Conservation (phyloP, 2,797 vertebrate genomes). For the Erpetoichthys calabaricus region DNA sequence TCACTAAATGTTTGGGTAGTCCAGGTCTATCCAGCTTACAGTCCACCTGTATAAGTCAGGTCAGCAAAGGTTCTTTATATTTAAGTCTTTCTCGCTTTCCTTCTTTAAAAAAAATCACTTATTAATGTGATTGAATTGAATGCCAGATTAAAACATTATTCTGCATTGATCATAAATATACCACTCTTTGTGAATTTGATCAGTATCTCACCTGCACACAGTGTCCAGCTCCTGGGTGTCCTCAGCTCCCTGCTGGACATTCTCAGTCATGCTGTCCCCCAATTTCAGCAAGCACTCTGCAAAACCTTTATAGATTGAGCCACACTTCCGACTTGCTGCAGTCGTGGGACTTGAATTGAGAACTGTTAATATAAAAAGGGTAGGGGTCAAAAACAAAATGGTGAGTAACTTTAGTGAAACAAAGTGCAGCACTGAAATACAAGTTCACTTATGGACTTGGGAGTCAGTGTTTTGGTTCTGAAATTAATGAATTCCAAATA, state of each 20-base stretch:
- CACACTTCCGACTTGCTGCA: slow-evolving; percentile 53
- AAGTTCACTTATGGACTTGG: not conserved
- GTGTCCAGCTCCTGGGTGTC: slow-evolving; percentile 70
- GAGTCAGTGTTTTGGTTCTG: not conserved
- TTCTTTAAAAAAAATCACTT: too few species aligned
- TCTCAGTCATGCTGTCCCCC: slow-evolving; percentile 73
- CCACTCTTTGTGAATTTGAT: too few species aligned
- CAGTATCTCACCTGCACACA: slow-evolving; percentile 70
- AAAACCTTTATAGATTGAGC: slow-evolving; percentile 87
- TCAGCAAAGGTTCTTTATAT: too few species aligned
- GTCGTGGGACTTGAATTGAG: slow-evolving; percentile 37
- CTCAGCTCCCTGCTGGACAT: slow-evolving; percentile 39
- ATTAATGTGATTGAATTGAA: too few species aligned
- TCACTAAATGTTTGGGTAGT: too few species aligned
- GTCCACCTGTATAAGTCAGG: too few species aligned
- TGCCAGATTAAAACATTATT: too few species aligned
- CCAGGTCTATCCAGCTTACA: too few species aligned
- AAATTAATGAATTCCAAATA: not conserved
- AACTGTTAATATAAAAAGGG: slow-evolving; percentile 34
- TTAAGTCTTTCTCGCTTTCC: too few species aligned
- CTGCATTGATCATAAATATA: too few species aligned
- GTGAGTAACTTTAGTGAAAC: not conserved
- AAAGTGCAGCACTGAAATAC: too few species aligned
- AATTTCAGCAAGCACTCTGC: slow-evolving; percentile 79
- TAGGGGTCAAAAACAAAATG: slow-evolving; percentile 10